These are phyloP conservation scores for Trididemnum clinides DNA, from an alignment of 23 tunicate genomes.

Conservation along the genomic window DNA sequence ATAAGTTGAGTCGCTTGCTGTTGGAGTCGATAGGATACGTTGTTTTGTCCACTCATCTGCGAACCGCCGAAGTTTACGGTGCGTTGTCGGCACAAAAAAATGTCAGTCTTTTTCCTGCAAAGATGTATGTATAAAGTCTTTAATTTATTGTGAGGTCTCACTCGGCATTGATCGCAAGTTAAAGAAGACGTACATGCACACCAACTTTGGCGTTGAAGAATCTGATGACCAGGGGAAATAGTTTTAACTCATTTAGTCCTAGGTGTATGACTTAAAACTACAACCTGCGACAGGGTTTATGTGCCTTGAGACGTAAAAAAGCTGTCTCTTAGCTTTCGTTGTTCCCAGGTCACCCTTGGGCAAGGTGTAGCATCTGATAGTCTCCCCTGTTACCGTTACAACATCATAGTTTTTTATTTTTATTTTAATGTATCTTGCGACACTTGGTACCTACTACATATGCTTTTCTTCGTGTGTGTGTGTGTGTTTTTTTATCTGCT, in stretches of 20 bases:
- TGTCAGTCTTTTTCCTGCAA: slow-evolving; percentile 26
- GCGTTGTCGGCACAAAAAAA: slow-evolving; percentile 55
- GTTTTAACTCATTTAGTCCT: slow-evolving; percentile 46
- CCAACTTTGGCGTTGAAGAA: slow-evolving; percentile 69
- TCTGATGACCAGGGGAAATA: slow-evolving; percentile 59
- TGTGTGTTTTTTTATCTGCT: no score
- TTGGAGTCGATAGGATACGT: slow-evolving; percentile 48
- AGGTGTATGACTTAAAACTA: slow-evolving; percentile 33
- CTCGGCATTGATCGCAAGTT: slow-evolving; percentile 62
- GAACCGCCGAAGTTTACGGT: slow-evolving; percentile 50
- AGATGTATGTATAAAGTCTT: slow-evolving; percentile 37
- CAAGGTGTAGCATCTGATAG: no score
- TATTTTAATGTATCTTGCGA: no score
- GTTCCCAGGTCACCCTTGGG: no score
- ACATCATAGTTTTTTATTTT: no score
- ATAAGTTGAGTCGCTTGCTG: slow-evolving; percentile 38
- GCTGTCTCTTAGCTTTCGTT: no score
- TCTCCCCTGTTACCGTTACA: no score
- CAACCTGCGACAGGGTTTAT: no score
- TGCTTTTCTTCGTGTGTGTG: no score
- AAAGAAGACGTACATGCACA: slow-evolving; percentile 62
- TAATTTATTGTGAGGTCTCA: slow-evolving; percentile 47
- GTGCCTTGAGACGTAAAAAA: no score
- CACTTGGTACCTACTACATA: no score
- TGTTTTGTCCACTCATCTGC: slow-evolving; percentile 46